Conservation (phyloP, 2,113 vertebrate species). For the Carettochelys insculpta region DNA sequence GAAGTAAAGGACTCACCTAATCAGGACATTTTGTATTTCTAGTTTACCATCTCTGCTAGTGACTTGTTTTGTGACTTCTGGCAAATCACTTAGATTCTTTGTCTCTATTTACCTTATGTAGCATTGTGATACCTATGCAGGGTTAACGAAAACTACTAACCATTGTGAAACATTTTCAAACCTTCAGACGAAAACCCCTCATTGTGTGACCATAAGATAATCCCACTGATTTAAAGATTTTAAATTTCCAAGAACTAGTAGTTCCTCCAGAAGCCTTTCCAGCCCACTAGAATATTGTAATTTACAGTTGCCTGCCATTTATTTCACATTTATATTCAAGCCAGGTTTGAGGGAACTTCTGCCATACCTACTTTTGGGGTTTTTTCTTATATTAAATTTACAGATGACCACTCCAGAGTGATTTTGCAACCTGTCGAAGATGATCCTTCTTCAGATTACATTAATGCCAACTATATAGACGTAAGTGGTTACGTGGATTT, state of each 20-base stretch:
- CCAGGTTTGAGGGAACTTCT: conserved; percentile 30
- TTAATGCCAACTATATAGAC: conserved; percentile 99
- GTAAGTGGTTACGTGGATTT: conserved; percentile 90
- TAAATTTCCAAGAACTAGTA: background rate
- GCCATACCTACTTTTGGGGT: conserved; percentile 15
- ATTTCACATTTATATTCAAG: background rate
- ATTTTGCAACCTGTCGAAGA: conserved; percentile 98
- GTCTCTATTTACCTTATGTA: background rate
- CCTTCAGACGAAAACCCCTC: background rate
- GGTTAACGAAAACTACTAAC: background rate
- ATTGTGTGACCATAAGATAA: conserved; percentile 1
- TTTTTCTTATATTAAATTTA: conserved; percentile 43
- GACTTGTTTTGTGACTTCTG: conserved; percentile 27
- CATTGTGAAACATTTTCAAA: background rate
- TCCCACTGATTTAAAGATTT: background rate
- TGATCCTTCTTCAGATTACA: conserved; percentile 98
- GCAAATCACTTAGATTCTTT: conserved; percentile 1
- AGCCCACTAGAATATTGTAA: background rate
- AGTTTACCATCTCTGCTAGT: conserved; percentile 20
- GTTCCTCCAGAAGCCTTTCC: conserved; percentile 28
- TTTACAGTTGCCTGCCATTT: background rate
- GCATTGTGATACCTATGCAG: background rate
- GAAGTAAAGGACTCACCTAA: background rate
- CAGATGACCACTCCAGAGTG: conserved; percentile 99
- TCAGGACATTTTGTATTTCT: conserved; percentile 19